These are phyloP conservation scores for Malaclemys terrapin DNA, from an alignment of 2,113 vertebrate species.

Conservation along the genomic window DNA sequence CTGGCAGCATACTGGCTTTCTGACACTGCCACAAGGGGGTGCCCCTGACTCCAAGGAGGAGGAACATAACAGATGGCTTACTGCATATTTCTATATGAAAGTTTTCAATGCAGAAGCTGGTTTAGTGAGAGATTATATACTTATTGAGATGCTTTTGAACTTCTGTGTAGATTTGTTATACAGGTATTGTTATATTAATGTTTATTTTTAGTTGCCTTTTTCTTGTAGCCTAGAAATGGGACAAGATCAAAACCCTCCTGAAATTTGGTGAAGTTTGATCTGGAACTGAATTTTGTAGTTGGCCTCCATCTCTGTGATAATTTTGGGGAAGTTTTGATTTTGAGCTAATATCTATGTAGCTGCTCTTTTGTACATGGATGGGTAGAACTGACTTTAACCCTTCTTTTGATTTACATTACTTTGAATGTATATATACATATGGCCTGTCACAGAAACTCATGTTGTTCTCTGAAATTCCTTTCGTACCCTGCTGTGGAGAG, in stretches of 20 bases:
- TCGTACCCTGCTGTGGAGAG: background rate
- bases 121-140: background rate
- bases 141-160: background rate
- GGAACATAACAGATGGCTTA: background rate
- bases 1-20: background rate
- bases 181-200: background rate
- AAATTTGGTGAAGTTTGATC: constrained; percentile 23
- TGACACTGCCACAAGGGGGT: background rate
- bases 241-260: background rate
- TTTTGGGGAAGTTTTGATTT: background rate
- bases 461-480: background rate
- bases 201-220: background rate
- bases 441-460: background rate
- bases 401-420: background rate
- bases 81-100: background rate
- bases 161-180: background rate
- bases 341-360: background rate
- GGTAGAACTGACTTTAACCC: background rate
- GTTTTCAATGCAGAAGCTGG: background rate
- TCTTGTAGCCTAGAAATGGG: background rate
- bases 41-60: background rate
- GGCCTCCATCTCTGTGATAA: background rate
- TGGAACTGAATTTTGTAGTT: background rate
- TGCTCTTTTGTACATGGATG: background rate
- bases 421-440: background rate